Evolutionary conservation across 2,113 vertebrate species (phyloP).

Genomic region (pig (Sus scrofa)): T2T-Sscrofa CM000815.6:37662501-37663000

Average conservation of each 20-base stretch:
- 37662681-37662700: not conserved
- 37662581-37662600: not conserved
- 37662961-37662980: constrained; percentile 20
- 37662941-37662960: not conserved
- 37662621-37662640: constrained; percentile 7
- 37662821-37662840: not conserved
- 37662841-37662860: not conserved
- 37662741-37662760: not conserved
- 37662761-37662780: not conserved
- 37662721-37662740: not conserved
- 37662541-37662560: not conserved
- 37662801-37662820: not conserved
- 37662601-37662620: not conserved
- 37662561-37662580: not conserved
- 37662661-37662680: not conserved
- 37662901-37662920: not conserved
- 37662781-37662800: not conserved
- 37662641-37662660: not conserved
- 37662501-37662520: not conserved
- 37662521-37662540: not conserved
- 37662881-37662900: not conserved
- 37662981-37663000: not conserved
- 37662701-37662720: not conserved
- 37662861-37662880: not conserved
- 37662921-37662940: not conserved